A percentile compares a stretch with the other conserved stretches of the same genome.
These are phyloP conservation scores for Rapana venosa DNA, from an alignment of 2,888 invertebrate genomes.

Conservation along the genomic window DNA sequence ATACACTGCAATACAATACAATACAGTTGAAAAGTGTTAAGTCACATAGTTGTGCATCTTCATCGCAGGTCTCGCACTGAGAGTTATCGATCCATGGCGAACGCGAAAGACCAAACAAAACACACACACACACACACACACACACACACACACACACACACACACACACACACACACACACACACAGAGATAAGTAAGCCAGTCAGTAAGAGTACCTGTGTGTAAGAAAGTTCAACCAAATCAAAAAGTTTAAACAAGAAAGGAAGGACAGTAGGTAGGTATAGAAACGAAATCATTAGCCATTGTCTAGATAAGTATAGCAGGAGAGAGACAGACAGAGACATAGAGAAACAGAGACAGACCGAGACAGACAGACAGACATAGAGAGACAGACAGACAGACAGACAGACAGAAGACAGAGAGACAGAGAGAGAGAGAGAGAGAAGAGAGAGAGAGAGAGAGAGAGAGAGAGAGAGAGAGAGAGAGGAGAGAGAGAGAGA, in stretches of 20 bases:
- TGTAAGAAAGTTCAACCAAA: neutral
- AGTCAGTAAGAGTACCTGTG: neutral
- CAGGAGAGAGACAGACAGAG: too few species aligned
- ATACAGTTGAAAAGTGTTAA: too few species aligned
- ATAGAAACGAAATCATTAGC: neutral
- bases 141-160: neutral
- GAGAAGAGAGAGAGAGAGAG: too few species aligned
- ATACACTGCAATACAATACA: too few species aligned
- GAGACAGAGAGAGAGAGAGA: too few species aligned
- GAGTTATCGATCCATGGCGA: conserved; percentile 90
- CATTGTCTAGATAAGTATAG: neutral
- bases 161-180: neutral
- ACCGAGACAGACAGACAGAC: too few species aligned
- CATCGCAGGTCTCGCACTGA: conserved; percentile 93
- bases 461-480: too few species aligned
- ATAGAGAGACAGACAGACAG: too few species aligned
- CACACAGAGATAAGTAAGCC: neutral
- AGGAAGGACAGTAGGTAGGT: neutral
- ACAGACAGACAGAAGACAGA: too few species aligned
- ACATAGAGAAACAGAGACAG: too few species aligned
- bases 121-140: neutral
- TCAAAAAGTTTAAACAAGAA: neutral
- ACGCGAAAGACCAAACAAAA: neutral
- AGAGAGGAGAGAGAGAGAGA: too few species aligned
- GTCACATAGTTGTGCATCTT: too few species aligned